phyloP scores from a whole-genome alignment of 1,140 invertebrate species.

The Metopolophium dirhodum region DNA sequence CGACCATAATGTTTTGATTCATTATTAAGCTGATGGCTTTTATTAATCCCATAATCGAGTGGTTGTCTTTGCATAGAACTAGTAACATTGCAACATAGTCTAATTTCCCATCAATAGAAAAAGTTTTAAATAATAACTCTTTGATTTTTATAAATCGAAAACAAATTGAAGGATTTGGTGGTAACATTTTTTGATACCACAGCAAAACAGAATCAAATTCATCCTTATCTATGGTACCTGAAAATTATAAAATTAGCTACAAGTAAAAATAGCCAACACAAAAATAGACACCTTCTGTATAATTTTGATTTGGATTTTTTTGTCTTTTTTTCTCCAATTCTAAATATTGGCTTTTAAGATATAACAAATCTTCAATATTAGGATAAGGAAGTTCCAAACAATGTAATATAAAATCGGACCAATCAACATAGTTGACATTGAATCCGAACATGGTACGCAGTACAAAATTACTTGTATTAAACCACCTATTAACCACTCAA shows the following conservation, averaged over 20 bases:
- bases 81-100: slow-evolving; percentile 22
- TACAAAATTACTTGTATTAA: not conserved
- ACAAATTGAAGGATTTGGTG: slow-evolving; percentile 5
- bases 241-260: not conserved
- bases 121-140: not conserved
- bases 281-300: not conserved
- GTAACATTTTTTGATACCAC: slow-evolving; percentile 21
- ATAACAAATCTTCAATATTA: not conserved
- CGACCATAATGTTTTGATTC: not conserved
- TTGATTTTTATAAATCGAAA: slow-evolving; percentile 40
- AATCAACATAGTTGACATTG: slow-evolving; percentile 12
- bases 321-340: not conserved
- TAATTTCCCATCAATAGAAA: not conserved
- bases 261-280: not conserved
- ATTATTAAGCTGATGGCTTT: slow-evolving; percentile 27
- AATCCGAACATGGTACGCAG: slow-evolving; percentile 13
- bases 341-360: not conserved
- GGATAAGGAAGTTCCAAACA: slow-evolving; percentile 21
- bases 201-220: slow-evolving; percentile 34
- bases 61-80: slow-evolving; percentile 13
- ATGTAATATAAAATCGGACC: slow-evolving; percentile 27
- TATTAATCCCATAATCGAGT: not conserved
- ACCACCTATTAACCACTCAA: not conserved
- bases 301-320: not conserved
- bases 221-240: not conserved